Percentiles rank a stretch among this genome's conserved stretches.
These are phyloP conservation scores for Tinea trinotella DNA, from an alignment of 2,888 invertebrate species.

Conservation along the genomic window DNA sequence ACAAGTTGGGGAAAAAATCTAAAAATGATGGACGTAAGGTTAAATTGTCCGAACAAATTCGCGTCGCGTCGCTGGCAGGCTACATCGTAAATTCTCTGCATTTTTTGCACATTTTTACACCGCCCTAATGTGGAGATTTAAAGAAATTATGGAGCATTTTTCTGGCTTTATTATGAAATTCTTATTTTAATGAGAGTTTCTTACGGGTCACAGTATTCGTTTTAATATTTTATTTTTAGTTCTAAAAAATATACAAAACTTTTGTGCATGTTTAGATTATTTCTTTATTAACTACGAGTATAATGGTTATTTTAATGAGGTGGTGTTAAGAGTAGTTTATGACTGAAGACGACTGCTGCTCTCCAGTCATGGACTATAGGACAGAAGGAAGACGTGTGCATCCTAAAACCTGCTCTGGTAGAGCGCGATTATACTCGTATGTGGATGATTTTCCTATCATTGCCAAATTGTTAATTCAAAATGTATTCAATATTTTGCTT, in stretches of 20 bases:
- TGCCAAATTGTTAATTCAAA: too few relatives aligned
- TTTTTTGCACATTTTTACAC: conserved; percentile 2
- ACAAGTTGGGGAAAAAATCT: conserved; percentile 38
- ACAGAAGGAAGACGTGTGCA: too few relatives aligned
- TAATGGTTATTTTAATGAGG: too few relatives aligned
- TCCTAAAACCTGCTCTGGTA: too few relatives aligned
- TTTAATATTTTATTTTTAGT: not conserved
- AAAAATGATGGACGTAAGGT: conserved; percentile 56
- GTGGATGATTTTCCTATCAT: too few relatives aligned
- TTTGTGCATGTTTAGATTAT: too few relatives aligned
- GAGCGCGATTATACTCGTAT: too few relatives aligned
- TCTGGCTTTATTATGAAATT: not conserved
- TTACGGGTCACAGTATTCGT: not conserved
- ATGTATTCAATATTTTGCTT: too few relatives aligned
- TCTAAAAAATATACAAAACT: not conserved
- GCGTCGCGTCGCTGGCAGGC: conserved; percentile 8
- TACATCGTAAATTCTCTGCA: conserved; percentile 3
- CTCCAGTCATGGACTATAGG: too few relatives aligned
- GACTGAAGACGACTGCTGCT: too few relatives aligned
- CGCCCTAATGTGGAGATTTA: not conserved
- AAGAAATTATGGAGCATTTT: conserved; percentile 8
- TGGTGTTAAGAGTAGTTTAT: too few relatives aligned
- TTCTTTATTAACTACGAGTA: too few relatives aligned
- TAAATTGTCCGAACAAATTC: conserved; percentile 61
- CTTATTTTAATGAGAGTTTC: not conserved